These are phyloP conservation scores for Thera britannica DNA, from an alignment of 2,888 invertebrate genomes.

Conservation along the genomic window DNA sequence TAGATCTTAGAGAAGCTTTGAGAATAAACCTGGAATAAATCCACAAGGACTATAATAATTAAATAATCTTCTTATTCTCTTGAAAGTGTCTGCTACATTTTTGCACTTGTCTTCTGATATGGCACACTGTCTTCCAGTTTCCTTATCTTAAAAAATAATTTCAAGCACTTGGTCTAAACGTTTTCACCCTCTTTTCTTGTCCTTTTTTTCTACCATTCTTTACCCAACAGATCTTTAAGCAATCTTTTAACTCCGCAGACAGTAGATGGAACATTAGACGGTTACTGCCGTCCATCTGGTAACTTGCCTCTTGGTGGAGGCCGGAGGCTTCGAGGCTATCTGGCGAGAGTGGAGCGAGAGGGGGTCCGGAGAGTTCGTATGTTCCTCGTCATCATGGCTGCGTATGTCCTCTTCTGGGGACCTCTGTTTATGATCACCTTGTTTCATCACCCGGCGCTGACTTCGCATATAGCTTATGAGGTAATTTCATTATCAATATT, in stretches of 20 bases:
- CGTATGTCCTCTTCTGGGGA: constrained; percentile 95
- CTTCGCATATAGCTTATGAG: constrained; percentile 90
- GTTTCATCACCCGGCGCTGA: constrained; percentile 89
- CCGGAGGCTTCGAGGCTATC: constrained; percentile 90
- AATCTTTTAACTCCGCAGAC: constrained; percentile 56
- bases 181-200: background rate
- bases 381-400: constrained; percentile 93
- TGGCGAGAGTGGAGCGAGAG: constrained; percentile 91
- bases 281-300: constrained; percentile 62
- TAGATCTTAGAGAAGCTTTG: constrained; percentile 10
- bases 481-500: constrained; percentile 61
- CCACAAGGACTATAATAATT: background rate
- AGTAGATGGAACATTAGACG: constrained; percentile 72
- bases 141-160: background rate
- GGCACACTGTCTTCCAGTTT: constrained; percentile 4
- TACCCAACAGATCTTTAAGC: constrained; percentile 28
- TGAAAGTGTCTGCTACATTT: background rate
- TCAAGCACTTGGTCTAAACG: constrained; percentile 4
- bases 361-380: constrained; percentile 93
- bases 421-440: constrained; percentile 94
- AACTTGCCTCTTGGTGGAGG: constrained; percentile 87
- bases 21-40: background rate
- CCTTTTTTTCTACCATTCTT: background rate
- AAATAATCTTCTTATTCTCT: background rate
- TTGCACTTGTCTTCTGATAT: constrained; percentile 12